Evolutionary conservation across 2,797 vertebrate species (phyloP).

Genomic region (Neomorphus geoffroyi): DNA sequence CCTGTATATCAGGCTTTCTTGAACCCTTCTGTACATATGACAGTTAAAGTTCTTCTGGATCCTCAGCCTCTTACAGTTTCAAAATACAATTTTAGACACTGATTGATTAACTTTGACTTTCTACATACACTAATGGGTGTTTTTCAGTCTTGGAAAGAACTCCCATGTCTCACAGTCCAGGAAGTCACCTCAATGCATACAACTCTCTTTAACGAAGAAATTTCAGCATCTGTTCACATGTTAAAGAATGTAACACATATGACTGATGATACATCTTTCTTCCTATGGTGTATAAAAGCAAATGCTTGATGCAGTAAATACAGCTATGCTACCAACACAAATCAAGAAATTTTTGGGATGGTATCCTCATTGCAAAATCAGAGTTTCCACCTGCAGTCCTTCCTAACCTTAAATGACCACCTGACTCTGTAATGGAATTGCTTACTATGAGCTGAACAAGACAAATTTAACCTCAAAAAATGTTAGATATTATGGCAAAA

Average conservation of each 20-base stretch:
- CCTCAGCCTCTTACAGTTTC: neutral
- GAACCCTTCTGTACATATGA: neutral
- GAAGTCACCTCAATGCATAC: neutral
- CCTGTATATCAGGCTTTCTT: neutral
- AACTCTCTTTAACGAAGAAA: neutral
- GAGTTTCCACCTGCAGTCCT: neutral
- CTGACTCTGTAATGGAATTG: neutral
- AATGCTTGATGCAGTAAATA: neutral
- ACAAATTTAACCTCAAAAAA: neutral
- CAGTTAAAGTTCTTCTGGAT: neutral
- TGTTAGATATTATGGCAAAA: neutral
- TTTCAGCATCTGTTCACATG: neutral
- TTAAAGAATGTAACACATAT: neutral
- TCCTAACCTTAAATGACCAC: neutral
- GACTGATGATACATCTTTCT: neutral
- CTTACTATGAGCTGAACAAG: neutral
- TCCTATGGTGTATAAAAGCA: neutral
- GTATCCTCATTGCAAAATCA: neutral
- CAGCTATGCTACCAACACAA: neutral
- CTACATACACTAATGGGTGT: rapidly evolving
- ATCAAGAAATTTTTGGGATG: neutral
- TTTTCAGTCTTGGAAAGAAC: neutral
- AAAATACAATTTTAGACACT: neutral
- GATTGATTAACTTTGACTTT: neutral
- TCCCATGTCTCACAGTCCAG: neutral